Evolutionary conservation across 2,113 vertebrate species (phyloP).

Genomic region (Pyxicephalus adspersus): DNA sequence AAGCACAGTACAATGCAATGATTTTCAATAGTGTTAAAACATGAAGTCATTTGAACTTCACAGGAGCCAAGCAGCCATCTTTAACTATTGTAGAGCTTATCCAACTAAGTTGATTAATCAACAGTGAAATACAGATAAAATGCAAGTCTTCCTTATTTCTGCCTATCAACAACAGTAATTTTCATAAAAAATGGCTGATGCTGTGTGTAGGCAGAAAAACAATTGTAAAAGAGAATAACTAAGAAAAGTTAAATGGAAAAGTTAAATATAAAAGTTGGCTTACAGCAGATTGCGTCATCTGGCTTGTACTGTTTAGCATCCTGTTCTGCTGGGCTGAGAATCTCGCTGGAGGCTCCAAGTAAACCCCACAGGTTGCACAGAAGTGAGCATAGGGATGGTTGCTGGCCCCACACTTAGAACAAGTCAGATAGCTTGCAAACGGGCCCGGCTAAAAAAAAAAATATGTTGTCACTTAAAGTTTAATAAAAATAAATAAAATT

Average conservation of each 20-base stretch:
- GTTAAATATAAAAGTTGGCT: not conserved
- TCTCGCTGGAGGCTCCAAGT: slow-evolving; percentile 69
- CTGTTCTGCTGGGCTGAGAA: slow-evolving; percentile 30
- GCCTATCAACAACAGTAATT: no score
- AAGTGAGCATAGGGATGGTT: slow-evolving; percentile 74
- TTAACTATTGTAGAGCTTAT: no score
- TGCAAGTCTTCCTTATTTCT: no score
- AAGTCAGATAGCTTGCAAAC: slow-evolving; percentile 68
- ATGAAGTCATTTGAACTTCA: no score
- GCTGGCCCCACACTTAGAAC: slow-evolving; percentile 79
- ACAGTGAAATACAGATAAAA: no score
- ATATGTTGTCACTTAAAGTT: not conserved
- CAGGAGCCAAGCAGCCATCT: no score
- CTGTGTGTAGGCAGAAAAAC: no score
- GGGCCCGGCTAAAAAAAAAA: slow-evolving; percentile 67
- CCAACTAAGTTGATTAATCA: no score
- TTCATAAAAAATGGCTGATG: no score
- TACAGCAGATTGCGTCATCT: slow-evolving; percentile 60
- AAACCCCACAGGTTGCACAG: slow-evolving; percentile 81
- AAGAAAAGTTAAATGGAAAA: not conserved
- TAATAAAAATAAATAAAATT: not conserved
- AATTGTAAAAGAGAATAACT: not conserved
- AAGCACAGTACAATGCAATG: no score
- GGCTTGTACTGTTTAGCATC: slow-evolving; percentile 25
- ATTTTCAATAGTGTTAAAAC: no score